Base-by-base conservation (phyloP, 2,888 invertebrate species). In the Byasa hedistus region DNA sequence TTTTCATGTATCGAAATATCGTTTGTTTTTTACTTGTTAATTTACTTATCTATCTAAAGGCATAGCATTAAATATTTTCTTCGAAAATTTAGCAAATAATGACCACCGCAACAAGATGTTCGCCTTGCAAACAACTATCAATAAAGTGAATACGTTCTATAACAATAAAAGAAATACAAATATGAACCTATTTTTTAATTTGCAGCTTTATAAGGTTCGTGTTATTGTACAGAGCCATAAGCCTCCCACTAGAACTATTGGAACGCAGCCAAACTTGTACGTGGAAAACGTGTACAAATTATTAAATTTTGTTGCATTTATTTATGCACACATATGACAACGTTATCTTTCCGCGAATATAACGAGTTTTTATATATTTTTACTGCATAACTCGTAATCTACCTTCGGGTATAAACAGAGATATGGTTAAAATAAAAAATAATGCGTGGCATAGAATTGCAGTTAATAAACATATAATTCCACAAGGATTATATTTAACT, bases 271-370 rank as follows among this genome's bases (percentile, higher is more conserved):
- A 61, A 61, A 32, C 17, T 32, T 27, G 61, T 54, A 52, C 54
- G 36, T 61, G 52, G n/a, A 52, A 52, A 52, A 61, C 61, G 55
- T 61, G 61, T 61, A 36, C 55, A 54, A 39, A 61, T 61, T 39
- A 61, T 61, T 61, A 61, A 61, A 61, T 61, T 61, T 61, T 61
- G 61, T 61, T 54, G 44, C 61, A 55, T 61, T 55, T 55, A 61
- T 61, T 61, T 61, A 36, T 39, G 24, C 36, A 32, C 52, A 36
- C 21, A 51, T 55, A 61, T 54, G 39, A 55, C 55, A 10, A 55
- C 23, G 52, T 52, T 21, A 52, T 21, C 21, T 52, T 21, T 52
- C 2, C 10, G 10, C 44, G 17, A 44, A 44, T 44, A 44, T 12
- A 17, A 44, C 17, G 15, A 1, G 0, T 44, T 44, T 19, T 17